Evolutionary conservation across 1,140 invertebrate genomes (phyloP).

Genomic region (Steinernema khuongi): DNA sequence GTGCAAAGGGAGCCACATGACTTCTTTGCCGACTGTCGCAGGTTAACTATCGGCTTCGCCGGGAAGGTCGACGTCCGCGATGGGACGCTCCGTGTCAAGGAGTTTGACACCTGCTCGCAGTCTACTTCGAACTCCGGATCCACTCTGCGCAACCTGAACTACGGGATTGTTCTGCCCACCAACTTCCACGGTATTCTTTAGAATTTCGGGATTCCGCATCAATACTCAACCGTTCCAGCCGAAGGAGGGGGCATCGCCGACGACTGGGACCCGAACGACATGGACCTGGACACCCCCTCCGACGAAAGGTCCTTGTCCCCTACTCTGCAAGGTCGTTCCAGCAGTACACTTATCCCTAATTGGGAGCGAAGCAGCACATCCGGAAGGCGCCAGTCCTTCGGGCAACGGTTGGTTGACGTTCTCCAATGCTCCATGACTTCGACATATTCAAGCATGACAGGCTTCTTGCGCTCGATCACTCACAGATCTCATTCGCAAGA

Average conservation of each 20-base stretch:
- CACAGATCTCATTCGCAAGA: not conserved
- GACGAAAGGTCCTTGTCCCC: not conserved
- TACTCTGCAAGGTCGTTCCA: not conserved
- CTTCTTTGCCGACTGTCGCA: not conserved
- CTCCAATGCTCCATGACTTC: not conserved
- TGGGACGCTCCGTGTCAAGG: not conserved
- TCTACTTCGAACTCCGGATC: not conserved
- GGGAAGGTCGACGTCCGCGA: not conserved
- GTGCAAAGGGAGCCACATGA: conserved; percentile 1
- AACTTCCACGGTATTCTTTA: not conserved
- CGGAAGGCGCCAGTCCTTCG: not conserved
- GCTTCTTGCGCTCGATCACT: not conserved
- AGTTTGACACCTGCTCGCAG: not conserved
- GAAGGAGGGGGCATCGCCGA: not conserved
- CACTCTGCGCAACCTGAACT: not conserved
- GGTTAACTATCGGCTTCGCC: not conserved
- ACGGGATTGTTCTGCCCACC: not conserved
- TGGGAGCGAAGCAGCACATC: not conserved
- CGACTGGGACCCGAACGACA: not conserved
- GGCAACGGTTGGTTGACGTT: not conserved
- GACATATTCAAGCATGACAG: not conserved
- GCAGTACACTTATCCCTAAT: not conserved
- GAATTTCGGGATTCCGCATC: not conserved
- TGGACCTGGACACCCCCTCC: not conserved
- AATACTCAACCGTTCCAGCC: not conserved